Percentiles rank a stretch among this genome's conserved stretches.
These are phyloP conservation scores for Alouatta palliata DNA, from an alignment of 2,113 vertebrate genomes.

Conservation along the genomic window DNA sequence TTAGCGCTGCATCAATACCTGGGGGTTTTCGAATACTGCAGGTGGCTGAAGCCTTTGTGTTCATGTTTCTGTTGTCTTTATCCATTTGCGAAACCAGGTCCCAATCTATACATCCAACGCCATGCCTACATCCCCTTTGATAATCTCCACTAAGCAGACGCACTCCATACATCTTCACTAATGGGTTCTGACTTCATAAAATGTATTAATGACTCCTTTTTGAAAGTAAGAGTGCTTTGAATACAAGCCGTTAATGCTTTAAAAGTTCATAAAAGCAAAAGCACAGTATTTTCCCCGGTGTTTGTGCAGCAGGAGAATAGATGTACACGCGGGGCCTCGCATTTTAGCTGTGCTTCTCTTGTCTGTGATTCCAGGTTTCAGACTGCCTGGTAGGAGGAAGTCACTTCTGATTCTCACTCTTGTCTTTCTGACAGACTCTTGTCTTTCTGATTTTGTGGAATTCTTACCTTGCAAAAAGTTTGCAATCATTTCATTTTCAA, in stretches of 20 bases:
- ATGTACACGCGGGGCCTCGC: fast-evolving
- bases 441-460: not conserved
- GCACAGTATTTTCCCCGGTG: constrained; percentile 35
- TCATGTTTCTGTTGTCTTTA: not conserved
- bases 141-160: not conserved
- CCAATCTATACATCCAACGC: not conserved
- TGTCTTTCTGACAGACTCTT: fast-evolving
- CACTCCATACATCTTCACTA: constrained; percentile 51
- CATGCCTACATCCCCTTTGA: constrained; percentile 39
- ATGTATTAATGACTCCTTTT: constrained; percentile 72
- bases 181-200: constrained; percentile 65
- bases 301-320: not conserved
- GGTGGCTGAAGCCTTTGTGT: not conserved
- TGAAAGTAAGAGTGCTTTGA: constrained; percentile 63
- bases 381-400: not conserved
- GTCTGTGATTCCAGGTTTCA: not conserved
- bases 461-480: not conserved
- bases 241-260: constrained; percentile 68
- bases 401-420: not conserved
- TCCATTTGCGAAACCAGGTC: constrained; percentile 32
- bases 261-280: constrained; percentile 63
- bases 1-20: not conserved
- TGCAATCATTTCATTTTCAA: not conserved
- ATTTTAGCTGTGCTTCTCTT: not conserved
- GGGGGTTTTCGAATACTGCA: constrained; percentile 19